phyloP scores from a whole-genome alignment of 2,888 invertebrate species.

The Aquatica leii region DNA sequence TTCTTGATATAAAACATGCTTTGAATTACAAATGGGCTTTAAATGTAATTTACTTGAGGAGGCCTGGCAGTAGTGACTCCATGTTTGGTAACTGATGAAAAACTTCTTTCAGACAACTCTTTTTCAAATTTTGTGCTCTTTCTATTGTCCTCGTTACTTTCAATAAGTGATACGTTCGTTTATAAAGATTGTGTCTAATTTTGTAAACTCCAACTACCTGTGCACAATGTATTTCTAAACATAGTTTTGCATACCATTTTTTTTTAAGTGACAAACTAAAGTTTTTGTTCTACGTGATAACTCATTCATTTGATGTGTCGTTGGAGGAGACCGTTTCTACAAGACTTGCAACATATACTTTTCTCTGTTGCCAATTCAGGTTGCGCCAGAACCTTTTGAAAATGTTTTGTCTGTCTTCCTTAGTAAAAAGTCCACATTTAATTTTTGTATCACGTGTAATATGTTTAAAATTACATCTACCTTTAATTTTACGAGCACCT shows the following conservation, averaged over 20 bases:
- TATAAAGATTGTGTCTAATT: background rate
- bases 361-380: background rate
- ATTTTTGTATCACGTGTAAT: background rate
- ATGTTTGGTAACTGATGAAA: constrained; percentile 59
- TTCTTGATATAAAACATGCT: too few species aligned
- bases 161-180: background rate
- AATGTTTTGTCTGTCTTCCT: background rate
- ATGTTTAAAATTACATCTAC: background rate
- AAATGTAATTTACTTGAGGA: too few species aligned
- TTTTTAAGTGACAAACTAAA: background rate
- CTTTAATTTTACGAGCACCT: background rate
- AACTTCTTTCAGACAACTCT: background rate
- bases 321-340: background rate
- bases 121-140: too few species aligned
- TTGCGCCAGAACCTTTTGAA: background rate
- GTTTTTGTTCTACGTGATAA: background rate
- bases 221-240: background rate
- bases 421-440: background rate
- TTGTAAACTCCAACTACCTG: background rate
- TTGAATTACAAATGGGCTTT: too few species aligned
- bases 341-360: too few species aligned
- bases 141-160: background rate
- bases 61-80: too few species aligned
- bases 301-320: background rate
- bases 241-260: background rate